A percentile compares a stretch with the other conserved stretches of the same genome.
phyloP scores from a whole-genome alignment of 2,888 invertebrate species.

The Nysson spinosus region DNA sequence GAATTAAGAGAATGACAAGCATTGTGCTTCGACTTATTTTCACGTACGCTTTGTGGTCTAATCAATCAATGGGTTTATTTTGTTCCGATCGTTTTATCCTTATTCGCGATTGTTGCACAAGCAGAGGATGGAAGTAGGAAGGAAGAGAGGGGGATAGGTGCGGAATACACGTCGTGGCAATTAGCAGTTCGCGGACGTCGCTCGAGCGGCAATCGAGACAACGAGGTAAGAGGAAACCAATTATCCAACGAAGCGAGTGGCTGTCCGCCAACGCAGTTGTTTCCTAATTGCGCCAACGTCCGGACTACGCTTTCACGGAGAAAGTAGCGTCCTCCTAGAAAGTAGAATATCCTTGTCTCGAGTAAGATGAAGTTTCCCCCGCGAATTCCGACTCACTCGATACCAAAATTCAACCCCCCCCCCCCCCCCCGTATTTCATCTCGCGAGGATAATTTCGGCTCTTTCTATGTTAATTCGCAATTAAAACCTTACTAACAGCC shows the following conservation, averaged over 20 bases:
- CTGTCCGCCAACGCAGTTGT: constrained; percentile 61
- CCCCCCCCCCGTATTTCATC: not conserved
- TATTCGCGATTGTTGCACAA: not conserved
- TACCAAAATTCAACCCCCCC: not conserved
- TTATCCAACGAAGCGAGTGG: constrained; percentile 56
- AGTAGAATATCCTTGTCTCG: not conserved
- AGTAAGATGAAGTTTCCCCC: constrained; percentile 23
- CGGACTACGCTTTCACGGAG: constrained; percentile 37
- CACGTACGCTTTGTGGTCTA: too few species aligned
- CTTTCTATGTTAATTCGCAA: too few species aligned
- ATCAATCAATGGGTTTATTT: too few species aligned
- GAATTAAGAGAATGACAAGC: too few species aligned
- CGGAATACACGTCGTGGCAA: constrained; percentile 51
- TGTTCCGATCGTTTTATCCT: not conserved
- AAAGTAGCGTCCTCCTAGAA: constrained; percentile 20
- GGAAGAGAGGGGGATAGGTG: constrained; percentile 27
- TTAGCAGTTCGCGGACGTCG: constrained; percentile 57
- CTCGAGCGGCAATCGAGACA: constrained; percentile 57
- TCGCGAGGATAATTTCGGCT: too few species aligned
- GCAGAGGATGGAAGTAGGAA: not conserved
- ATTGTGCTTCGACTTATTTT: constrained; percentile 1
- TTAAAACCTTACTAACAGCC: too few species aligned
- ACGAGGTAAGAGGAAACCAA: constrained; percentile 64
- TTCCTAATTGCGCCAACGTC: constrained; percentile 64
- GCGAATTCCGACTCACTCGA: constrained; percentile 6